Evolutionary conservation across 2,888 invertebrate species (phyloP), one percentile per base, ranked within the genome.

Genomic region (Drosophila pseudotakahashii): DNA sequence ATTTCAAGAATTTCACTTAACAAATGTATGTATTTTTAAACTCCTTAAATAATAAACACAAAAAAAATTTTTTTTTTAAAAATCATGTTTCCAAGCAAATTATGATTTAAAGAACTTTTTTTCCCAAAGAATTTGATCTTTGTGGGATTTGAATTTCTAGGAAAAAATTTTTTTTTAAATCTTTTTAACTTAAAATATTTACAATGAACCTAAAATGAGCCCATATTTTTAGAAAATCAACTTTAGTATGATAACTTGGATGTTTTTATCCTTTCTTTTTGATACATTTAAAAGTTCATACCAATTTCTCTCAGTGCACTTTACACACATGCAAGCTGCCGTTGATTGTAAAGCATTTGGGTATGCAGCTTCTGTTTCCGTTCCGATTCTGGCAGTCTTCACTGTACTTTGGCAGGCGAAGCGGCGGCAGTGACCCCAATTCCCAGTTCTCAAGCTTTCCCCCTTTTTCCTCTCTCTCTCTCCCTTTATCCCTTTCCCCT

Each of bases 381-480:
- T 23, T 23, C 48, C 44, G 13, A 19, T 39, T 37, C 41, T 9
- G 41, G 37, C 37, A 68, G 30, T 50, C 32, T 44, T 32, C 44
- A 39, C 50, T 68, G 69, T 50, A 44, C 30, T n/a, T 10, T 32
- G 19, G 13, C 16, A 26, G 19, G 9, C 36, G n/a, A 51, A 23
- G 50, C 34, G 19, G 36, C 13, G 51, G 51, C 34, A 36, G 36
- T 19, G 51, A 51, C 36, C 34, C 16, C 34, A 48, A 48, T 48
- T 48, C 34, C 48, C 48, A 48, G 13, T 48, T 34, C 48, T 48
- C 48, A 19, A 48, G 14, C 11, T 30, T 7, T 34, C 16, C 48
- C 7, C 23, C 3, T 13, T 34, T 16, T 7, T 7, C 19, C 50
- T 5, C n/a, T 30, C 10, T 34, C 50, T 5, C n/a, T 30, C 10